phyloP scores from a whole-genome alignment of 2,113 vertebrate species.

The Grus americana region DNA sequence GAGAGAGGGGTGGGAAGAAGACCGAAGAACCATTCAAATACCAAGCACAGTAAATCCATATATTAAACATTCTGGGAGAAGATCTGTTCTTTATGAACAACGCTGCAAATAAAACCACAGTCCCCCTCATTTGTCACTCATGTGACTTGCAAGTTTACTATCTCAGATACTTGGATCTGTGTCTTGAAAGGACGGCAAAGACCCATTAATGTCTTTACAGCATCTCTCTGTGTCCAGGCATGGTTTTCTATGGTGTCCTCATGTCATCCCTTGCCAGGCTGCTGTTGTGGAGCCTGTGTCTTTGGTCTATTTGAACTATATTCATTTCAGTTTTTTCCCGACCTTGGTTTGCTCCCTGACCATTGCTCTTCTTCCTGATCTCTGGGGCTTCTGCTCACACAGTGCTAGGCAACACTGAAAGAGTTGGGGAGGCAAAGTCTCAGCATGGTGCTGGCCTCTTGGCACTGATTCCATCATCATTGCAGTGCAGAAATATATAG shows the following conservation, averaged over 20 bases:
- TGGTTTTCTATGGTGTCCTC: neutral
- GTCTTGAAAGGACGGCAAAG: neutral
- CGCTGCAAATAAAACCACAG: neutral
- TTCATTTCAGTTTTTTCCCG: neutral
- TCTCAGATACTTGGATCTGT: neutral
- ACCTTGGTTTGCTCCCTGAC: constrained; percentile 7
- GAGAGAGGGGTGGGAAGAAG: neutral
- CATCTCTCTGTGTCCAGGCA: neutral
- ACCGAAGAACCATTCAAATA: neutral
- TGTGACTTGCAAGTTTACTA: neutral
- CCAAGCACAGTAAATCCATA: neutral
- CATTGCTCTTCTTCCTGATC: neutral
- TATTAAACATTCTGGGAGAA: too few relatives aligned
- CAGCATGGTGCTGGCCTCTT: constrained; percentile 8
- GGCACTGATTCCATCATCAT: constrained; percentile 38
- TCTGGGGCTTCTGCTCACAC: neutral
- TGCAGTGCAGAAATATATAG: constrained; percentile 27
- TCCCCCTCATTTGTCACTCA: neutral
- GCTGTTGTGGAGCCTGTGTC: neutral
- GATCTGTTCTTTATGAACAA: neutral
- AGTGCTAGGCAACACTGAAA: neutral
- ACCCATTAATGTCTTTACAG: neutral
- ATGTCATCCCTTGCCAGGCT: neutral
- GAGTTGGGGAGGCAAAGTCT: neutral
- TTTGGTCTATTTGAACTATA: neutral